A percentile compares a stretch with the other conserved stretches of the same genome.
phyloP scores from a whole-genome alignment of 2,797 vertebrate species.

The Typhlichthys eigenmanni region DNA sequence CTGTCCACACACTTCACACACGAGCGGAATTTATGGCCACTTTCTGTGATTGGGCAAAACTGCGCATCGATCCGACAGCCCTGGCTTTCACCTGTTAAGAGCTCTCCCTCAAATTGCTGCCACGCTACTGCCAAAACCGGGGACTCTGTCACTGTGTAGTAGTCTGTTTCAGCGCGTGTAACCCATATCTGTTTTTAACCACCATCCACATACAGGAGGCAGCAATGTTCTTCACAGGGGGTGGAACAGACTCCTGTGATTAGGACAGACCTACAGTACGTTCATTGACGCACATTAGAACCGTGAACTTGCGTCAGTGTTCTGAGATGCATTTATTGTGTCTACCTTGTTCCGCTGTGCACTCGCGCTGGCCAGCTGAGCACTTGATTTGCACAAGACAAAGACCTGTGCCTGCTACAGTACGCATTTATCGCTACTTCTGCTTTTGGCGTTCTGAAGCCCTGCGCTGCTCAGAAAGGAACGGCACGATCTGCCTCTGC shows the following conservation, averaged over 20 bases:
- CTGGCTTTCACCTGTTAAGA: constrained; percentile 93
- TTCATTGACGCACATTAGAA: no score
- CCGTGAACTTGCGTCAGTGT: no score
- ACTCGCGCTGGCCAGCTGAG: no score
- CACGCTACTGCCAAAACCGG: constrained; percentile 84
- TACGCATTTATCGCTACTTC: constrained; percentile 41
- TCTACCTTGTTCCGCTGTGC: no score
- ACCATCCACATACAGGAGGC: constrained; percentile 98
- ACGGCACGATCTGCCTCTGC: constrained; percentile 75
- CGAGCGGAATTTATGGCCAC: constrained; percentile 98
- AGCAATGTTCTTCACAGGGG: constrained; percentile 80
- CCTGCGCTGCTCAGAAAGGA: constrained; percentile 64
- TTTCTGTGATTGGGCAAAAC: constrained; percentile 97
- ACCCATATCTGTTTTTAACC: constrained; percentile 94
- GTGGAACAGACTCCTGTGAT: constrained; percentile 79
- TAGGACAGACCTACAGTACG: no score
- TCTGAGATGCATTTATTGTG: no score
- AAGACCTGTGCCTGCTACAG: constrained; percentile 13
- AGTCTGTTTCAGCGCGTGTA: constrained; percentile 90
- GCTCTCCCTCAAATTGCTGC: constrained; percentile 96
- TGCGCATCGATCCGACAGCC: constrained; percentile 86
- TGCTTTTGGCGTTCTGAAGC: constrained; percentile 57
- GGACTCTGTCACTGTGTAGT: constrained; percentile 79
- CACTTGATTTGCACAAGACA: constrained; percentile 4
- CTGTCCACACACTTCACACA: constrained; percentile 85